Conservation (phyloP, 2,888 invertebrate genomes). For the Orthosia gracilis region DNA sequence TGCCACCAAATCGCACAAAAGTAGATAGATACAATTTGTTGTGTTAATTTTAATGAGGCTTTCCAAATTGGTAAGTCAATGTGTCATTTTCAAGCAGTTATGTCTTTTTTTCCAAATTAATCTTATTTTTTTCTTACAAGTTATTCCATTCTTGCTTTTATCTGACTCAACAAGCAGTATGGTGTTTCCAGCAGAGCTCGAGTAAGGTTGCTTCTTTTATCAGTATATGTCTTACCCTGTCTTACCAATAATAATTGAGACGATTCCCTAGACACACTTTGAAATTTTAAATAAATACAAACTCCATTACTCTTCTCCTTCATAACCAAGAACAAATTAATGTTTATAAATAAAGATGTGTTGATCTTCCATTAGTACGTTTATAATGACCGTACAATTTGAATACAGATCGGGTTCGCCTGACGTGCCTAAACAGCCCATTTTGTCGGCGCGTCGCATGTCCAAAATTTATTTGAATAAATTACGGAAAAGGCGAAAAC, state of each 20-base stretch:
- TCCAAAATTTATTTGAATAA: conserved; percentile 89
- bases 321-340: conserved; percentile 34
- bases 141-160: too few relatives aligned
- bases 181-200: too few relatives aligned
- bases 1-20: too few relatives aligned
- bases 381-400: conserved; percentile 67
- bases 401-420: conserved; percentile 66
- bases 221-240: too few relatives aligned
- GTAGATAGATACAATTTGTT: too few relatives aligned
- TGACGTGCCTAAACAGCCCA: conserved; percentile 77
- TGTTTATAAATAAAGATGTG: conserved; percentile 63
- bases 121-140: too few relatives aligned
- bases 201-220: too few relatives aligned
- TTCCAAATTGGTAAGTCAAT: too few relatives aligned
- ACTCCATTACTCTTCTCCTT: conserved; percentile 9
- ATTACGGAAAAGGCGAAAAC: conserved; percentile 83
- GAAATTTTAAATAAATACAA: conserved; percentile 14
- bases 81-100: too few relatives aligned
- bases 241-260: not conserved
- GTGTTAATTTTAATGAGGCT: too few relatives aligned
- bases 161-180: too few relatives aligned
- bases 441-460: conserved; percentile 81
- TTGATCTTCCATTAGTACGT: conserved; percentile 62
- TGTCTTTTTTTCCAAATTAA: too few relatives aligned
- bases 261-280: not conserved